Evolutionary conservation across 2,888 invertebrate species (phyloP), one percentile per base, ranked within the genome.

Genomic region (Sarcophaga subvicina): DNA sequence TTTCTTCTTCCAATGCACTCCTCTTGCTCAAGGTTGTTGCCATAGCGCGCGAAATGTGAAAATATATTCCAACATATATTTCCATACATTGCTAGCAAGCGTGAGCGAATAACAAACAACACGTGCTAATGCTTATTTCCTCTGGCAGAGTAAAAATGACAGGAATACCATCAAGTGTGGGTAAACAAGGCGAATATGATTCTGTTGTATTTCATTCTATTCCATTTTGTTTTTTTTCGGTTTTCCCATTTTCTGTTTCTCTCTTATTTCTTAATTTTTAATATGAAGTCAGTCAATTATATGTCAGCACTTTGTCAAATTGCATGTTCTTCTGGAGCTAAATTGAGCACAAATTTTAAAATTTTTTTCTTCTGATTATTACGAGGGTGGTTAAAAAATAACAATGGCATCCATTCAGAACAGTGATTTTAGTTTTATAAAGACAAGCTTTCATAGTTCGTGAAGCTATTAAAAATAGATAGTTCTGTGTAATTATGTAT

Each of bases 211-310:
- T 37, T 10, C 2, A 37, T 37, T 37, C 37, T 37, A 37, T 37
- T 37, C 37, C 2, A 37, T 37, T 37, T 17, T 17, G 0, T 54
- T 54, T 54, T 12, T 54, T 54, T 54, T 37, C 37, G 37, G 37
- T 37, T 37, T 37, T 37, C 37, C 37, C 37, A 37, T 37, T 37
- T 54, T 54, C 10, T 17, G n/a, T 47, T 45, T 8, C 60, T 54
- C n/a, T 69, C 60, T 69, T 10, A 64, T 62, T 77, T 76, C 59
- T 11, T 12, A 49, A 63, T 60, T 71, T 82, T 64, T 14, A 69
- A 54, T 62, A 63, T n/a, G 63, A 83, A 75, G 64, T 69, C 77
- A 83, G 83, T 80, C 83, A 86, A 86, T 80, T 80, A 80, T 63
- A 80, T 83, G 83, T 76, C 83, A 86, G 59, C 69, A 80, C 67